Conservation (phyloP, 92 coral and sea anemone genomes). For the Zoanthus sansibaricus region DNA sequence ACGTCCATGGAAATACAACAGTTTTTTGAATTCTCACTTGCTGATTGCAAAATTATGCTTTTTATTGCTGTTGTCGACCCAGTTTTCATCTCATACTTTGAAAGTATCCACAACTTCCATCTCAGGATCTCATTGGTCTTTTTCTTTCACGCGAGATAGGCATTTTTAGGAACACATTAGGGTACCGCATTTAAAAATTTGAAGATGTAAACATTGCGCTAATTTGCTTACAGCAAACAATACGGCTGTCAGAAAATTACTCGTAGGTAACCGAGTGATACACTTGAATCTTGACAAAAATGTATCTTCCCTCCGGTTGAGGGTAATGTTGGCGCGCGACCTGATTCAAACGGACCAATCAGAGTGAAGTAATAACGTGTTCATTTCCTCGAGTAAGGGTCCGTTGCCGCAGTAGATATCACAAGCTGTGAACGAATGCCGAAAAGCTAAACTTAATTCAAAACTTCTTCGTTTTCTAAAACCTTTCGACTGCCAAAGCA, state of each 20-base stretch:
- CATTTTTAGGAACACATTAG: not conserved
- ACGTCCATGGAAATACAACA: not conserved
- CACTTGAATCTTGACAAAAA: not conserved
- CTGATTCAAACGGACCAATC: not conserved
- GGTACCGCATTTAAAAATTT: not conserved
- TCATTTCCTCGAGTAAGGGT: not conserved
- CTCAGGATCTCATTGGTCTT: not conserved
- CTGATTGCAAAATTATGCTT: not conserved
- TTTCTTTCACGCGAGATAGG: not conserved
- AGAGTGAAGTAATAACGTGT: not conserved
- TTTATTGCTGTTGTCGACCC: not conserved
- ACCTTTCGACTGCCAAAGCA: too few relatives aligned
- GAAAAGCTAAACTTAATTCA: too few relatives aligned
- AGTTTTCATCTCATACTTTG: constrained; percentile 9
- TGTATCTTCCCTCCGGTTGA: not conserved
- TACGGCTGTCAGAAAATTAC: not conserved
- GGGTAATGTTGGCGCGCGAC: not conserved
- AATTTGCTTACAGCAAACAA: not conserved
- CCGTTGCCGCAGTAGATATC: not conserved
- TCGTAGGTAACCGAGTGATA: not conserved
- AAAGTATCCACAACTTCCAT: constrained; percentile 45
- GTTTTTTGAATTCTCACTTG: constrained; percentile 5
- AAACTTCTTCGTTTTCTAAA: too few relatives aligned
- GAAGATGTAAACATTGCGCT: not conserved
- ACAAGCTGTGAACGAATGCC: too few relatives aligned